Evolutionary conservation across 1,140 invertebrate species (phyloP).

Genomic region (Trichonephila clavata): DNA sequence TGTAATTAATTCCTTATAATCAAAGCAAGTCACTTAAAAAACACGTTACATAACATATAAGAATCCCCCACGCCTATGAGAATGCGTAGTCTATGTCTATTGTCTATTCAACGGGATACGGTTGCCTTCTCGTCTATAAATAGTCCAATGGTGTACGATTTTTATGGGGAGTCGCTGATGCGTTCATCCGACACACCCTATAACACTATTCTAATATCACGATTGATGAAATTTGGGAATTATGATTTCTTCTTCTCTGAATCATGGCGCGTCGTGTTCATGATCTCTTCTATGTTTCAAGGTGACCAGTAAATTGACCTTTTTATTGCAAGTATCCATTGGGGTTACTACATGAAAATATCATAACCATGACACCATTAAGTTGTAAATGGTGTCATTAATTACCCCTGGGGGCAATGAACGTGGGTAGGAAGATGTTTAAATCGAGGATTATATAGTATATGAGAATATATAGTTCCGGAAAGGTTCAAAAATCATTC

Average conservation of each 20-base stretch:
- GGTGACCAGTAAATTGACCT: neutral
- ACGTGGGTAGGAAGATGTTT: too few relatives aligned
- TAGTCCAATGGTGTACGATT: conserved; percentile 39
- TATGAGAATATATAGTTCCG: too few relatives aligned
- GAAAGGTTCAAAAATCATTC: too few relatives aligned
- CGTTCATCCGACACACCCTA: conserved; percentile 44
- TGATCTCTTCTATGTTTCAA: neutral
- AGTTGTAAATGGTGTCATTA: too few relatives aligned
- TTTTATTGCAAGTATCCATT: neutral
- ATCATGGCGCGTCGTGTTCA: neutral
- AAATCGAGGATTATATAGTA: too few relatives aligned
- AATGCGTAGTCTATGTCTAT: neutral
- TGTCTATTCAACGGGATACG: conserved; percentile 7
- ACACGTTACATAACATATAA: too few relatives aligned
- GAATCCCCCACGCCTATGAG: too few relatives aligned
- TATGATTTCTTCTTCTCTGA: neutral
- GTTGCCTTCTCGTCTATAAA: conserved; percentile 51
- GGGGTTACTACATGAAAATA: too few relatives aligned
- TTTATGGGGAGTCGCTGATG: conserved; percentile 45
- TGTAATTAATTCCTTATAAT: too few relatives aligned
- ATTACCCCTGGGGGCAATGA: too few relatives aligned
- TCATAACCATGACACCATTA: too few relatives aligned
- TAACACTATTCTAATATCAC: conserved; percentile 36
- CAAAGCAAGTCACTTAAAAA: too few relatives aligned
- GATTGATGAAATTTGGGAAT: conserved; percentile 35